Conservation (phyloP, 2,888 invertebrate species). For the Lordiphosa fenestrarum region DNA sequence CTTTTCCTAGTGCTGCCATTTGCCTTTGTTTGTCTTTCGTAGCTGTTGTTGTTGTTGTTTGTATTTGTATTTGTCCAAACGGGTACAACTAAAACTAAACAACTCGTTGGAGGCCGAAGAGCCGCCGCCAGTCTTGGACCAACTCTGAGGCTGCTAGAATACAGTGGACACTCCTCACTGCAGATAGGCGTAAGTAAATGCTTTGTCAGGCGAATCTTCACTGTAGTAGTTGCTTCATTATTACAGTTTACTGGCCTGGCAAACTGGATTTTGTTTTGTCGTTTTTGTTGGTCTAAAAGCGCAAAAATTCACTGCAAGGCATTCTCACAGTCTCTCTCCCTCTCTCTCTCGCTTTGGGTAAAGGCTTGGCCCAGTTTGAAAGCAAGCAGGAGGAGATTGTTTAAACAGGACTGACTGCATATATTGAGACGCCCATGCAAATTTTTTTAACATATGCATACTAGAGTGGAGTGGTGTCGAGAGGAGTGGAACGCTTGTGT, state of each 20-base stretch:
- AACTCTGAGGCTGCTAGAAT: constrained; percentile 24
- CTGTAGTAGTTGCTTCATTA: constrained; percentile 32
- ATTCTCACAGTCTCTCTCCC: neutral
- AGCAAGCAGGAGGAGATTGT: constrained; percentile 54
- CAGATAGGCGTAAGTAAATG: neutral
- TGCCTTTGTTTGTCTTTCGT: constrained; percentile 20
- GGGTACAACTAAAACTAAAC: constrained; percentile 52
- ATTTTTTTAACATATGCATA: constrained; percentile 10
- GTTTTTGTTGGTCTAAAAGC: constrained; percentile 38
- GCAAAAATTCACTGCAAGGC: constrained; percentile 9
- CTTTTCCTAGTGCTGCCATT: constrained; percentile 4
- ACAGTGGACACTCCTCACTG: constrained; percentile 25
- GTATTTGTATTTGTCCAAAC: constrained; percentile 54
- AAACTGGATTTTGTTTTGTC: constrained; percentile 64
- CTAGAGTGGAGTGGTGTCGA: neutral
- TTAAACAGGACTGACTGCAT: constrained; percentile 67
- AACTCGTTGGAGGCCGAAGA: constrained; percentile 33
- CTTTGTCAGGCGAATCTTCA: neutral
- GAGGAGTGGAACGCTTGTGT: constrained; percentile 3
- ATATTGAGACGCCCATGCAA: constrained; percentile 56
- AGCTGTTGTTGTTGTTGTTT: constrained; percentile 16
- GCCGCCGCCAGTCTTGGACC: constrained; percentile 23
- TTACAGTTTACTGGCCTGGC: constrained; percentile 39
- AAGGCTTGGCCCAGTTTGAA: constrained; percentile 69
- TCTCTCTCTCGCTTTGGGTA: constrained; percentile 3